Evolutionary conservation across 2,113 vertebrate genomes (phyloP).

Genomic region (Orycteropus afer): DNA sequence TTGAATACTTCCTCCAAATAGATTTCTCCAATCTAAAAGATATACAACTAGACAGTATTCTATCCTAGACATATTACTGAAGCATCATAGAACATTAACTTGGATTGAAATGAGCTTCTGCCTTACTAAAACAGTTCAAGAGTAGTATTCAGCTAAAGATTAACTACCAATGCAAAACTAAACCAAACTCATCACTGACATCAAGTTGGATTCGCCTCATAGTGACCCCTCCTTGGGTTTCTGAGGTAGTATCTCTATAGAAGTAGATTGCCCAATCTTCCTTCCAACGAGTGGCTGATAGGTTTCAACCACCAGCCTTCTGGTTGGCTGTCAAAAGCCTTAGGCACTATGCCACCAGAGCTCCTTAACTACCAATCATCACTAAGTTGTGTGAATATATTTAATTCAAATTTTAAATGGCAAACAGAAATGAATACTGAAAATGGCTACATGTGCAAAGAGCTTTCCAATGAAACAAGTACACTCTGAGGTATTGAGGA

Average conservation of each 20-base stretch:
- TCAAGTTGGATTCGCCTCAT: no score
- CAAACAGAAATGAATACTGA: constrained; percentile 3
- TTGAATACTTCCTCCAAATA: neutral
- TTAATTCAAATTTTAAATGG: constrained; percentile 31
- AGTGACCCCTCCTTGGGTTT: no score
- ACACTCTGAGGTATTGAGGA: neutral
- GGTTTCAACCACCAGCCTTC: no score
- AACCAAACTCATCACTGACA: no score
- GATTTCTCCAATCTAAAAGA: neutral
- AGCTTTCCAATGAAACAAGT: neutral
- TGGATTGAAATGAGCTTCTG: constrained; percentile 44
- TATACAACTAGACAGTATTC: neutral
- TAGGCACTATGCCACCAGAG: no score
- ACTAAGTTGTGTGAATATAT: no score
- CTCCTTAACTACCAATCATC: no score
- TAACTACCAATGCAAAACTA: no score
- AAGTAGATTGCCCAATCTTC: no score
- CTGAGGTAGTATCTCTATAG: no score
- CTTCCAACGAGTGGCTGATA: no score
- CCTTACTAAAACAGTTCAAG: neutral
- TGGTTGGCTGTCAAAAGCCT: no score
- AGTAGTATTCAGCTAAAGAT: neutral
- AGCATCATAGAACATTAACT: neutral
- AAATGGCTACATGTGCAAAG: neutral
- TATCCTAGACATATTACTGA: neutral